Evolutionary conservation across 1,140 invertebrate genomes (phyloP).

Genomic region (Neomicropteryx cornuta): DNA sequence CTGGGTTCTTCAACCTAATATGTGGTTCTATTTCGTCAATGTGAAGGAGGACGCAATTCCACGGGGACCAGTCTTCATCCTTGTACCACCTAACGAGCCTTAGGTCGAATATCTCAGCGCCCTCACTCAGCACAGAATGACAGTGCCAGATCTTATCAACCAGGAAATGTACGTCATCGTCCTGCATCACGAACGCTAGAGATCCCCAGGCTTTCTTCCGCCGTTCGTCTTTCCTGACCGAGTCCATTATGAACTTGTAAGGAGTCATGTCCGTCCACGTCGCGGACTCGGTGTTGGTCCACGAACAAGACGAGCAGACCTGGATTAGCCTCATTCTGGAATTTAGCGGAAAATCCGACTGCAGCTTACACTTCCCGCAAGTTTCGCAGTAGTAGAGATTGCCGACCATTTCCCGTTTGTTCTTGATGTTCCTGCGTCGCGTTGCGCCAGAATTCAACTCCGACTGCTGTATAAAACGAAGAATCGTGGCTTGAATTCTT

Average conservation of each 20-base stretch:
- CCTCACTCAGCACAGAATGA: conserved; percentile 51
- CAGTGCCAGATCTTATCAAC: conserved; percentile 56
- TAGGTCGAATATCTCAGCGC: conserved; percentile 42
- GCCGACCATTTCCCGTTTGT: conserved; percentile 36
- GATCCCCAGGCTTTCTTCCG: conserved; percentile 41
- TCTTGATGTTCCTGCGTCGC: conserved; percentile 33
- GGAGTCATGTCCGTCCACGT: conserved; percentile 46
- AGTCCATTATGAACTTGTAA: conserved; percentile 46
- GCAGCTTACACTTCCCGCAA: conserved; percentile 40
- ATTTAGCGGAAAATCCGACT: conserved; percentile 36
- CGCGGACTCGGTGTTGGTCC: conserved; percentile 35
- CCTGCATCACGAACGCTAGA: conserved; percentile 47
- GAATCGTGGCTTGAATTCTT: conserved; percentile 40
- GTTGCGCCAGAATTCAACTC: conserved; percentile 42
- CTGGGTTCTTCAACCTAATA: conserved; percentile 34
- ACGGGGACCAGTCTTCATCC: conserved; percentile 53
- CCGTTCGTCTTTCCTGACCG: conserved; percentile 47
- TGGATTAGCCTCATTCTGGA: conserved; percentile 28
- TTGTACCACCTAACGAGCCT: conserved; percentile 46
- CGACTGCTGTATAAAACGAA: conserved; percentile 40
- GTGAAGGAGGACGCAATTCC: conserved; percentile 60
- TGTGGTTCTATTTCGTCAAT: conserved; percentile 51
- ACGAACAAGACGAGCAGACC: conserved; percentile 41
- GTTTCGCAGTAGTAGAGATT: conserved; percentile 39
- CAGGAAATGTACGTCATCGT: conserved; percentile 51